These are phyloP conservation scores for Synaphobranchus kaupii DNA, from an alignment of 2,797 vertebrate species.

Conservation along the genomic window DNA sequence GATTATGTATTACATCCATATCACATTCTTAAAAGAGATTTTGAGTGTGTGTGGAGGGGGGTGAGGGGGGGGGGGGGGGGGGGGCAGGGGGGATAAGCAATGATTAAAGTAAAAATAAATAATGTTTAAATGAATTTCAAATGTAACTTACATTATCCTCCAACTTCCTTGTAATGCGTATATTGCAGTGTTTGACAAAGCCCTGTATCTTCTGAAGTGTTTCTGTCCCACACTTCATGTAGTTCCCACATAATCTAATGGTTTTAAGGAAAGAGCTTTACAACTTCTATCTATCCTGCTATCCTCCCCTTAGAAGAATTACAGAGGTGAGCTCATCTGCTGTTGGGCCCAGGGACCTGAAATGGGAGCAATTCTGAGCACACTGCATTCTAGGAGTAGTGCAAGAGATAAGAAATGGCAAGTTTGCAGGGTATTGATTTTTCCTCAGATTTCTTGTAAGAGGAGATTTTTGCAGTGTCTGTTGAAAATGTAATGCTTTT, in stretches of 20 bases:
- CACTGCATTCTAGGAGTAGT: slow-evolving; percentile 10
- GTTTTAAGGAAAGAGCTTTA: slow-evolving; percentile 11
- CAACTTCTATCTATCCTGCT: background rate
- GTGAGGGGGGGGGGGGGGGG: background rate
- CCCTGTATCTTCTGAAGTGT: background rate
- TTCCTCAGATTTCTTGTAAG: slow-evolving; percentile 35
- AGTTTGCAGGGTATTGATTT: slow-evolving; percentile 37
- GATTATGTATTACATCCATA: too few species aligned
- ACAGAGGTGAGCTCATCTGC: slow-evolving; percentile 17
- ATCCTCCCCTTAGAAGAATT: slow-evolving; percentile 17
- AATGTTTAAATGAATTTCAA: background rate
- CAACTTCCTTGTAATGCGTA: background rate
- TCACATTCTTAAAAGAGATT: too few species aligned
- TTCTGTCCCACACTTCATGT: background rate
- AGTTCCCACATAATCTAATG: background rate
- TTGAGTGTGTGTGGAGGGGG: too few species aligned
- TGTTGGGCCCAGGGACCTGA: slow-evolving; percentile 17
- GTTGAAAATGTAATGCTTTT: slow-evolving; percentile 38
- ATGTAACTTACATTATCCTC: background rate
- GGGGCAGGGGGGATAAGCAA: background rate
- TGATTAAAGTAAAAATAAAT: background rate
- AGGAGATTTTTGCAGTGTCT: slow-evolving; percentile 34
- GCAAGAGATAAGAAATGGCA: slow-evolving; percentile 10
- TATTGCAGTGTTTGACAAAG: background rate
- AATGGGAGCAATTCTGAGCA: slow-evolving; percentile 9